Evolutionary conservation across 2,113 vertebrate species (phyloP), one percentile per base, ranked within the genome.

Genomic region (Macquaria australasica): DNA sequence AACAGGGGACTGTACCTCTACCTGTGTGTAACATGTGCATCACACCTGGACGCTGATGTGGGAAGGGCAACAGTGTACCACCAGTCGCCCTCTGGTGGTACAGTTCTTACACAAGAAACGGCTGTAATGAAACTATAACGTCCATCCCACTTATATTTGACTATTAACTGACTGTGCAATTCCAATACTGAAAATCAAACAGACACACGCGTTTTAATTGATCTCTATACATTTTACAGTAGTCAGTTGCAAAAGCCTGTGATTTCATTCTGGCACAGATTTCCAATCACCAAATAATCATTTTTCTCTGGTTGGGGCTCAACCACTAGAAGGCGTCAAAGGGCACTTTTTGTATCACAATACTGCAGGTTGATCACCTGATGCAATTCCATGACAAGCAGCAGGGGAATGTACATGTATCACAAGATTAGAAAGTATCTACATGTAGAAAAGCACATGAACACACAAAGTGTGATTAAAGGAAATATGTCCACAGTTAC

Each of bases 301-400:
- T 10, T 45, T 15, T 31, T 64, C 23, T 28, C 12, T 53, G 6
- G 34, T 34, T 3, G 34, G 34, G 34, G 34, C 34, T 34, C 34
- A 20, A 58, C 23, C 81, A 77, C 77, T 69, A 87, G 86, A 69
- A 15, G 73, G 82, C 3, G 0, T 4, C 28, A 62, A 20, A 59
- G 1, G 3, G 11, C n/a, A 14, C 14, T 21, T 50, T 31, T 45
- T 39, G 0, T 48, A 20, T 74, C 15, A 15, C 11, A 20, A 7
- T 25, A 21, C 18, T 43, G 43, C 28, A 51, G n/a, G 50, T 16
- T 23, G 18, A 48, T 34, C 34, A 34, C 34, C 34, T 34, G 34
- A 34, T 34, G 37, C 3, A 20, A 25, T 43, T 68, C 1, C 7
- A 66, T 23, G 50, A 31, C 50, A 56, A 48, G 15, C 56, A 62